Evolutionary conservation across 64 coral and sea anemone genomes (phyloP), one percentile per base, ranked within the genome.

Genomic region (Dendronephthya gigantea): DNA sequence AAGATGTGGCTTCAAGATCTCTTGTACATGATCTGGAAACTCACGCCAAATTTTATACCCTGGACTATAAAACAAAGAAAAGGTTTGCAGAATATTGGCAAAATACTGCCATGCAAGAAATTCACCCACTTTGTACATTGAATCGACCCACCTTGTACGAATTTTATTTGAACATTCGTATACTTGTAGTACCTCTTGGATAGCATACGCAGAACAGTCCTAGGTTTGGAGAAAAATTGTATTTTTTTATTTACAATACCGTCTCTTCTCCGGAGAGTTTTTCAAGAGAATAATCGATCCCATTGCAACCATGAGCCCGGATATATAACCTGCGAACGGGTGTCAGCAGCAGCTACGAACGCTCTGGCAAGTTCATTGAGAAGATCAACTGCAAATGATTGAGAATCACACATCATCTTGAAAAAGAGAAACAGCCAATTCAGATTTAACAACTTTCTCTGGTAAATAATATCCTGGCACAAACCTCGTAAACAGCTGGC

Each of bases 181-280:
- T 13, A 91, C 88, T 85, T 93, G 87, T 0, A 97, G 66, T 12
- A 93, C 94, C 85, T 97, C 94, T 70, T 97, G 94, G 1, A 97
- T 97, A 16, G 94, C 94, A 85, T 97, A 97, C 1, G 94, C 94
- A 16, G 91, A 97, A 40, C 94, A 97, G 66, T 97, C 94, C 94
- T 97, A 35, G 1, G 45, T 83, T 23, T 59, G 65, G 41, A 23
- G 38, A 79, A 33, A 58, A 34, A 55, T 56, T 8, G 22, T 68
- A 48, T 38, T 40, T 27, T 70, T 39, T 45, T 17, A 52, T 43
- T 35, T 9, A 79, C 2, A 79, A 79, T n/a, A n/a, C n/a, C n/a
- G n/a, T n/a, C n/a, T n/a, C n/a, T n/a, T n/a, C n/a, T n/a, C n/a
- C n/a, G n/a, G n/a, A n/a, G n/a, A n/a, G n/a, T n/a, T n/a, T n/a